Percentiles rank a stretch among this genome's conserved stretches.
These are phyloP conservation scores for Cassiopea xamachana DNA, from an alignment of 30 jellyfish, hydroid and myxozoan genomes.

Conservation along the genomic window DNA sequence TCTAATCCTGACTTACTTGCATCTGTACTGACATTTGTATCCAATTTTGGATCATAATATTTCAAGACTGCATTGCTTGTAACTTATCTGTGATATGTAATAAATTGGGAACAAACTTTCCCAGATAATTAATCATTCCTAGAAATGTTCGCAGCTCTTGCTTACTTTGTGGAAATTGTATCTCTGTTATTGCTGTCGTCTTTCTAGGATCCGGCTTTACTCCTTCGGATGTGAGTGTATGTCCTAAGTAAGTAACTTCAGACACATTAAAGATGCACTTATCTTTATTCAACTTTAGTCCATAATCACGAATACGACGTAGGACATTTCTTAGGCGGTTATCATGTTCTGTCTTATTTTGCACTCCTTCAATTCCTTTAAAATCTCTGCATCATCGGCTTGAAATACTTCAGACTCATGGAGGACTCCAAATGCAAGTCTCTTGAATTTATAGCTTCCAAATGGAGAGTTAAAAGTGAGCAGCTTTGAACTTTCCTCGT, in stretches of 20 bases:
- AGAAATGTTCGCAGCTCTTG: constrained; percentile 26
- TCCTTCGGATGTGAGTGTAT: too few relatives aligned
- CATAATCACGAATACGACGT: too few relatives aligned
- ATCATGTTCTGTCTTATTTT: constrained; percentile 17
- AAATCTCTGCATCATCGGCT: constrained; percentile 25
- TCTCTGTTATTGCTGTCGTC: background rate
- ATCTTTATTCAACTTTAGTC: too few relatives aligned
- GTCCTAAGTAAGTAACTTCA: too few relatives aligned
- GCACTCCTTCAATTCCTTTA: constrained; percentile 24
- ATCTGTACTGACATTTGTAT: constrained; percentile 16
- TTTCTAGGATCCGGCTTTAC: background rate
- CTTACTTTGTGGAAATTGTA: background rate
- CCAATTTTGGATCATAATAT: constrained; percentile 32
- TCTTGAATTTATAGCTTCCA: constrained; percentile 44
- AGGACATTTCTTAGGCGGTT: background rate
- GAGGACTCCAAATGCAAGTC: constrained; percentile 46
- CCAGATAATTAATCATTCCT: constrained; percentile 2
- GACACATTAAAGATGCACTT: too few relatives aligned
- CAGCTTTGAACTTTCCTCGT: too few relatives aligned
- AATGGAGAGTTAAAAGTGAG: constrained; percentile 39
- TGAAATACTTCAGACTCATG: constrained; percentile 15
- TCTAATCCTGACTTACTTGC: constrained; percentile 32
- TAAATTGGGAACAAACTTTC: constrained; percentile 5
- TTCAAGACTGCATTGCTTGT: constrained; percentile 42
- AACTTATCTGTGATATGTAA: background rate